Evolutionary conservation across 2,888 invertebrate genomes (phyloP), one percentile per base, ranked within the genome.

Genomic region (Metalampra italica): DNA sequence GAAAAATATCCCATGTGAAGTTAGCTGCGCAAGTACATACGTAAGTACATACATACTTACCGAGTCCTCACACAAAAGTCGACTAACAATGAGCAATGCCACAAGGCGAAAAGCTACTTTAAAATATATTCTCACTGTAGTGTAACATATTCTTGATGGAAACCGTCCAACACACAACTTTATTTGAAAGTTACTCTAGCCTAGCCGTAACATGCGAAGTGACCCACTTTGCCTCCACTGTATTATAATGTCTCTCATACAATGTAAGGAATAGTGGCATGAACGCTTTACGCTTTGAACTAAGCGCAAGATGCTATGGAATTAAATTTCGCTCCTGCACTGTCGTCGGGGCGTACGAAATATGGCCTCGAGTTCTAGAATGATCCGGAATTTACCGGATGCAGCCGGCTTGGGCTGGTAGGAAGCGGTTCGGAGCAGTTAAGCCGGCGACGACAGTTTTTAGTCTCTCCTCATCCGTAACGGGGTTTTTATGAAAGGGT

Each of bases 321-420:
- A 78, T 81, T 80, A 77, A 79, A 81, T 78, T 79, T 78, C 64
- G 61, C 68, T 57, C 50, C 54, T 58, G 55, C 64, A 55, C 63
- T 65, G 74, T 66, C 71, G 64, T 67, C 71, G 67, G 63, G 64
- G 64, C 49, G 66, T 66, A 63, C 70, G 56, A 80, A 73, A 76
- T 81, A 80, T 75, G 68, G 63, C 60, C 36, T 36, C 5, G 43
- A 50, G 57, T 58, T 59, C 54, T 52, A 52, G 56, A 62, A 60
- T 59, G 55, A 68, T 60, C 60, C 52, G 39, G 54, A 60, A 60
- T 59, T 71, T 66, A 68, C 66, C 65, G 56, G 62, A 59, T 60
- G 58, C 66, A 64, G 64, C 60, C 60, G 57, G 63, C 65, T 60
- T 52, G 49, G 55, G 53, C 55, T 52, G 51, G 43, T 36, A n/a